Evolutionary conservation across 1,140 invertebrate species (phyloP).

Genomic region (Apis dorsata): DNA sequence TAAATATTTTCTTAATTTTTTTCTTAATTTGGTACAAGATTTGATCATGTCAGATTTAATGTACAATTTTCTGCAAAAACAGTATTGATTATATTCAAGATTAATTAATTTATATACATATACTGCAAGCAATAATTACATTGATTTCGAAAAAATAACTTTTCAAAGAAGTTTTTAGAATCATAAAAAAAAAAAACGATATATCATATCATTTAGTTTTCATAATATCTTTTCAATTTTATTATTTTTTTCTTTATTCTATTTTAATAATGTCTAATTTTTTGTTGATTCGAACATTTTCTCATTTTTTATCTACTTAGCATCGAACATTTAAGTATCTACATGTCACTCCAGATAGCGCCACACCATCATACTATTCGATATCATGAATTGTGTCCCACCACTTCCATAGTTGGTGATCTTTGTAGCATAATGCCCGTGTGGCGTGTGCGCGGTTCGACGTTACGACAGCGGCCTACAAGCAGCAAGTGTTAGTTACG

Average conservation of each 20-base stretch:
- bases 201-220: not conserved
- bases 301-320: not conserved
- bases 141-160: not conserved
- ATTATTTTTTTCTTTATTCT: not conserved
- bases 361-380: conserved; percentile 62
- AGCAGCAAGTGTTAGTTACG: conserved; percentile 61
- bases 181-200: not conserved
- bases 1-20: not conserved
- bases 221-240: no score
- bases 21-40: not conserved
- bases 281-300: not conserved
- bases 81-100: conserved; percentile 1
- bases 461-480: conserved; percentile 57
- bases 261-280: not conserved
- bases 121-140: not conserved
- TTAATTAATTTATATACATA: not conserved
- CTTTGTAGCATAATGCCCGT: conserved; percentile 66
- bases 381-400: conserved; percentile 45
- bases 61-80: not conserved
- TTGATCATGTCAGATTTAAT: not conserved
- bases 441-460: conserved; percentile 72
- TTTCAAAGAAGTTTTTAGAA: not conserved
- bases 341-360: conserved; percentile 67
- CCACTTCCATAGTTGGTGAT: conserved; percentile 73
- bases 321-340: conserved; percentile 3